Base-by-base conservation (phyloP, 2,888 invertebrate species). In the Andrena chrysosceles region DNA sequence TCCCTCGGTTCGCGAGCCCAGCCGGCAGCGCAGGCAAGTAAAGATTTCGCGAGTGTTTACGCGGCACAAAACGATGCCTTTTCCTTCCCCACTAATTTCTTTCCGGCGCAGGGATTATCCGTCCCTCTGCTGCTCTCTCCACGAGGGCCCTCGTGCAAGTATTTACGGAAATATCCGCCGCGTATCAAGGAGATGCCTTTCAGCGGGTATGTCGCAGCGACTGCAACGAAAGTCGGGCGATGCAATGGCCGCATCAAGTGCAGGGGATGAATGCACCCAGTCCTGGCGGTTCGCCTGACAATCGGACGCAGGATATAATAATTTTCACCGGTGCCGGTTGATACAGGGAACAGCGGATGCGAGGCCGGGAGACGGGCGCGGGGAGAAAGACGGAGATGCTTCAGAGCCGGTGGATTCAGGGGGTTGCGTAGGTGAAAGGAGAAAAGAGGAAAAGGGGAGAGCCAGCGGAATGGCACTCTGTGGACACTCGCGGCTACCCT, bases 401-500 rank as follows among this genome's bases (percentile, higher is more conserved):
- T 52, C 67, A 49, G 8, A 16, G n/a, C 42, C 35, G 35, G 35
- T 49, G 20, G 10, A 48, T 13, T 35, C 60, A 10, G 60, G n/a
- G 78, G 69, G 64, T 69, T 54, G 67, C 68, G 64, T 56, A 26
- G 72, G 52, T n/a, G 66, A 52, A 26, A 26, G n/a, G 20, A 26
- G 48, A 67, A 31, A 66, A 48, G 69, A 54, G 54, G 23, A 16
- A 64, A 26, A 10, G 63, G 31, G 67, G 52, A 71, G 26, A 66
- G 77, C 72, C 60, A 78, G 7, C 77, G 81, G 85, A 87, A 90
- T 85, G 81, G 79, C 79, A 81, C 84, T 90, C 83, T 80, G 89
- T 83, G 91, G 89, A 91, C 90, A 90, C 87, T 87, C 87, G 83
- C 87, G 76, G 84, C 78, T 86, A 74, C 83, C 77, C 83, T 85